Evolutionary conservation across 2,113 vertebrate genomes (phyloP), one percentile per base, ranked within the genome.

Genomic region (Tetraodon nigroviridis): DNA sequence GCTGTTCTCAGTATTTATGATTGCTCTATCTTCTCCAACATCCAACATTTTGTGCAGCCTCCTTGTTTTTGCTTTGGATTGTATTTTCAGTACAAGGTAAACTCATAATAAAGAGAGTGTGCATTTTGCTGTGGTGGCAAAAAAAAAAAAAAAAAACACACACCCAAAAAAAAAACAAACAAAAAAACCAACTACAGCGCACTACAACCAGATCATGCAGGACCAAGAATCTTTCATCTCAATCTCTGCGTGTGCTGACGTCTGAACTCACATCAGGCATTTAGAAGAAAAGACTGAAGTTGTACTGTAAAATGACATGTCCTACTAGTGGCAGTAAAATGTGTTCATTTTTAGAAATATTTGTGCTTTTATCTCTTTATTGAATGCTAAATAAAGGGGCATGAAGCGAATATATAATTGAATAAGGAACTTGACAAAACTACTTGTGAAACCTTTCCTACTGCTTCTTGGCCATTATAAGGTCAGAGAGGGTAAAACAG

Each of bases 321-420:
- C 61, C 42, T 19, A 45, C 70, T 84, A 88, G 87, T 61, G 29
- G 55, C 69, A 83, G 69, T 87, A 86, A 90, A 85, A 74, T 46
- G 62, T 71, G 58, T 80, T 55, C 75, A 79, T 88, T 90, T 89
- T 83, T 53, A 83, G 49, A 61, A 37, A 37, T 12, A 84, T 16
- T 75, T 17, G 11, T 44, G 44, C 2, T 55, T 50, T 75, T 19
- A 0, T 58, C 20, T 21, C n/a, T 32, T 47, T 2, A 12, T 41
- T 29, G 11, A 32, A 46, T 12, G 1, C 37, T 24, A n/a, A 20
- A 55, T 15, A 42, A 8, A 51, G 2, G 8, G 18, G 17, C 18
- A 37, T 27, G 22, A 13, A 21, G 51, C 21, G 11, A 15, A n/a
- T 18, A 46, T 19, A 40, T 11, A 41, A 46, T 7, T 45, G 27